A percentile compares a stretch with the other conserved stretches of the same genome.
These are phyloP conservation scores for Dioctria rufipes DNA, from an alignment of 2,888 invertebrate genomes.

Conservation along the genomic window DNA sequence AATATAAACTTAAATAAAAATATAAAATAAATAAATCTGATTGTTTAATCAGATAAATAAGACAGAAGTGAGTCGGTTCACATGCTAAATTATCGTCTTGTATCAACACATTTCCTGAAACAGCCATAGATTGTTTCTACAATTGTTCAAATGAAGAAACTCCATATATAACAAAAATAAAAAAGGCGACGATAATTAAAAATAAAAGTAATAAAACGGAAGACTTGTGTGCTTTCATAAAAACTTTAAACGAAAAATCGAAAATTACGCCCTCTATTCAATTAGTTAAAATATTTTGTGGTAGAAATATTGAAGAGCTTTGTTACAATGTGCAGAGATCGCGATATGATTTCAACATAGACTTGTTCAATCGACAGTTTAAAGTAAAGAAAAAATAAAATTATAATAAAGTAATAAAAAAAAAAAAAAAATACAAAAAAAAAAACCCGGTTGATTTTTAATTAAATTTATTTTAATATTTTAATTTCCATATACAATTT, in stretches of 20 bases:
- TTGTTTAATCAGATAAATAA: constrained; percentile 34
- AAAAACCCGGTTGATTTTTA: constrained; percentile 24
- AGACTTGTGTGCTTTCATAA: constrained; percentile 34
- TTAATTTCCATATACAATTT: neutral
- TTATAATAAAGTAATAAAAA: constrained; percentile 54
- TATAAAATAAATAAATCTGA: neutral
- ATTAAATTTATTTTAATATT: constrained; percentile 40
- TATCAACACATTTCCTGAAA: constrained; percentile 93
- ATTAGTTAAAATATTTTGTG: constrained; percentile 22
- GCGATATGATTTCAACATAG: constrained; percentile 72
- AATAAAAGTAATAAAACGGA: neutral
- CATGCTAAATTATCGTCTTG: constrained; percentile 94
- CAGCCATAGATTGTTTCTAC: constrained; percentile 83
- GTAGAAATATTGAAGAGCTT: neutral
- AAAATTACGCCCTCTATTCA: constrained; percentile 51
- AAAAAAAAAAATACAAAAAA: constrained; percentile 17
- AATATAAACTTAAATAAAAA: constrained; percentile 4
- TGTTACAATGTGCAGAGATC: constrained; percentile 72
- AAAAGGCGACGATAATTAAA: constrained; percentile 8
- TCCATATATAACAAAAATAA: constrained; percentile 21
- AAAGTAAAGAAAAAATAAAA: constrained; percentile 69
- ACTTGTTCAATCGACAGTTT: constrained; percentile 70
- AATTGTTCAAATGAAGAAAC: constrained; percentile 12
- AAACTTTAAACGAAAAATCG: constrained; percentile 28
- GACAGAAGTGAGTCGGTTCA: constrained; percentile 62